Evolutionary conservation across 2,888 invertebrate species (phyloP).

Genomic region (Eristalis tenax): DNA sequence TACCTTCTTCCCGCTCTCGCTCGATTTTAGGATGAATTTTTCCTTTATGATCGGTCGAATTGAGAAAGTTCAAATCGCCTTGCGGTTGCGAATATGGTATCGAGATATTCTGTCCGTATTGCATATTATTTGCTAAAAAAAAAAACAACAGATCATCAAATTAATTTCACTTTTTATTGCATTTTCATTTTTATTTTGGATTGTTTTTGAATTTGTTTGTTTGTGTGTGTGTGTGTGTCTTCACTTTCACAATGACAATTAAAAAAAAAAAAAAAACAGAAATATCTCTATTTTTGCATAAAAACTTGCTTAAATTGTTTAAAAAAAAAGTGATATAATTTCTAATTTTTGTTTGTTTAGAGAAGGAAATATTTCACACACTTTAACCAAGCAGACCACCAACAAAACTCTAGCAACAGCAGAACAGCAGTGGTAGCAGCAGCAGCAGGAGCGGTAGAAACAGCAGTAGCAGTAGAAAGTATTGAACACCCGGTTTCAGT

Average conservation of each 20-base stretch:
- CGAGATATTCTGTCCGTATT: slow-evolving; percentile 82
- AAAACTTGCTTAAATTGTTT: neutral
- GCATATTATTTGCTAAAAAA: slow-evolving; percentile 81
- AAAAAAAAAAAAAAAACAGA: neutral
- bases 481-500: slow-evolving; percentile 64
- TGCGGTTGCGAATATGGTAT: slow-evolving; percentile 81
- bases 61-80: slow-evolving; percentile 81
- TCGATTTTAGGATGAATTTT: slow-evolving; percentile 82
- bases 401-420: neutral
- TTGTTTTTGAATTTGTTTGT: slow-evolving; percentile 10
- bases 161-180: slow-evolving; percentile 38
- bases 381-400: slow-evolving; percentile 26
- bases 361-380: slow-evolving; percentile 40
- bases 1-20: slow-evolving; percentile 82
- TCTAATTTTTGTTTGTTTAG: neutral
- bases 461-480: neutral
- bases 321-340: neutral
- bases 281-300: neutral
- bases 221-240: neutral
- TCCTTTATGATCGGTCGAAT: slow-evolving; percentile 81
- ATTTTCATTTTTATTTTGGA: slow-evolving; percentile 6
- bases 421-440: neutral
- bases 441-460: neutral
- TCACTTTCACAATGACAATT: neutral
- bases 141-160: slow-evolving; percentile 53